Evolutionary conservation across 2,888 invertebrate species (phyloP).

Genomic region (Xestia c-nigrum): DNA sequence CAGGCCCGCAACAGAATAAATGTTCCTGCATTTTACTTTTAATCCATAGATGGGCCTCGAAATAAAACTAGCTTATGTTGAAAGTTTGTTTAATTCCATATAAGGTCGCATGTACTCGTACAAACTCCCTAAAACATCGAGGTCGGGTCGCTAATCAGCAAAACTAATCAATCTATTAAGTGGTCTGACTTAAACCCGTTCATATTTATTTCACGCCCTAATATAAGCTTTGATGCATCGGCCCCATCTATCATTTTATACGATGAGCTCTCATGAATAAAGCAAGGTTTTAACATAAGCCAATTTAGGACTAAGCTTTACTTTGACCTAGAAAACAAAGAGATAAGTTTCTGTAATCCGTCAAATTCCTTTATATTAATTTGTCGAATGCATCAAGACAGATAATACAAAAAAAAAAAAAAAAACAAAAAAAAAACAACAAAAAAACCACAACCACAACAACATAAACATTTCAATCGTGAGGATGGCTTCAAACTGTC

Average conservation of each 20-base stretch:
- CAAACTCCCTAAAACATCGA: neutral
- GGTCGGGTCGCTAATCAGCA: neutral
- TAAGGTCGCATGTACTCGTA: neutral
- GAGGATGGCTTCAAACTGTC: too few species aligned
- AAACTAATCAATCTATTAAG: slow-evolving; percentile 31
- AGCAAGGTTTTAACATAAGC: neutral
- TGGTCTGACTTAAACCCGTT: slow-evolving; percentile 12
- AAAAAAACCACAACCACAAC: too few species aligned
- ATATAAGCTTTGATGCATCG: slow-evolving; percentile 45
- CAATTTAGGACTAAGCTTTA: neutral
- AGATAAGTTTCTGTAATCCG: neutral
- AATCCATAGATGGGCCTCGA: neutral
- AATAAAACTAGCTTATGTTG: neutral
- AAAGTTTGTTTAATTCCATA: neutral
- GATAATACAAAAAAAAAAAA: too few species aligned
- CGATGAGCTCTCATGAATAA: slow-evolving; percentile 21
- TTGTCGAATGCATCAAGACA: slow-evolving; percentile 1
- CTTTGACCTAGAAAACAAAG: neutral
- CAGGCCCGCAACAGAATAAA: too few species aligned
- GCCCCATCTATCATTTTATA: slow-evolving; percentile 45
- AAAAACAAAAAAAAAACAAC: too few species aligned
- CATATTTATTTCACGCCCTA: slow-evolving; percentile 1
- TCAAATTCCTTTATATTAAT: slow-evolving; percentile 5
- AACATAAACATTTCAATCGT: too few species aligned
- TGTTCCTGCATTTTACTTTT: neutral